Conservation (phyloP, 2,888 invertebrate species). For the Sipha maydis region DNA sequence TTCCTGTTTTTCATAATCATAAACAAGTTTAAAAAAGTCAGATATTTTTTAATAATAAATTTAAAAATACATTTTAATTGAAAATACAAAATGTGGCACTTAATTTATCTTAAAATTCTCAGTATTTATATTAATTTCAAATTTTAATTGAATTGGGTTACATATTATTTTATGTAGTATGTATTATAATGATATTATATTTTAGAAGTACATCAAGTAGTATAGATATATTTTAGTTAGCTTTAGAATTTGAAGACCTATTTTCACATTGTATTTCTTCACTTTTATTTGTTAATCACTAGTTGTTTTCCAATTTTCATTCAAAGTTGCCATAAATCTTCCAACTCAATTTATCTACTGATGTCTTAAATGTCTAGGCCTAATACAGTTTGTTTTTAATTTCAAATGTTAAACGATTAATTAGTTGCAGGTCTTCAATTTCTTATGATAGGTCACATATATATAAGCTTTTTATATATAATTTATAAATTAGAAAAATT, state of each 20-base stretch:
- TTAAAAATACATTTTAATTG: slow-evolving; percentile 2
- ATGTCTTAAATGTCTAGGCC: not conserved
- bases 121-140: not conserved
- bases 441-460: not conserved
- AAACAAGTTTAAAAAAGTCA: not conserved
- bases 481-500: not conserved
- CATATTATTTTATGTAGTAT: not conserved
- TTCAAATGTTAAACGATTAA: slow-evolving; percentile 8
- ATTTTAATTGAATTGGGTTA: not conserved
- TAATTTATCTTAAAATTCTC: not conserved
- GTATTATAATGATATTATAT: not conserved
- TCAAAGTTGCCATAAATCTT: not conserved
- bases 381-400: not conserved
- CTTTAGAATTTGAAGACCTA: not conserved
- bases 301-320: slow-evolving; percentile 2
- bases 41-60: not conserved
- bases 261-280: not conserved
- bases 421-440: not conserved
- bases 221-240: not conserved
- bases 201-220: not conserved
- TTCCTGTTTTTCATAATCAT: not conserved
- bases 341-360: slow-evolving; percentile 1
- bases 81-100: not conserved
- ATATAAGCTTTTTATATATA: not conserved
- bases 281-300: slow-evolving; percentile 3